Conservation (phyloP, 2,888 invertebrate genomes). For the Phortica okadai region DNA sequence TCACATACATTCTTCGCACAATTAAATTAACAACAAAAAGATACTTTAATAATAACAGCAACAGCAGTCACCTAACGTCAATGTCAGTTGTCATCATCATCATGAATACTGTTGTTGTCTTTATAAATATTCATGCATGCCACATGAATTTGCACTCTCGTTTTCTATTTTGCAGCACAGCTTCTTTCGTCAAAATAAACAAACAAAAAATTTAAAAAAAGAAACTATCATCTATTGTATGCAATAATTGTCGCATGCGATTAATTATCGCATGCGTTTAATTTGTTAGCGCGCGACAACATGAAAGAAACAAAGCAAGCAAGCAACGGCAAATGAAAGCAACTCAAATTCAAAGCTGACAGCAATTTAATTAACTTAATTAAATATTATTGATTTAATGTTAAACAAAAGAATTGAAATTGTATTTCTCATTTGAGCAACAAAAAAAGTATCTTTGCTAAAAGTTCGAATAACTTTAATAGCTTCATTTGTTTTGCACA, state of each 20-base stretch:
- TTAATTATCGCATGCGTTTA: conserved; percentile 3
- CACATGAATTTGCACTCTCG: conserved; percentile 9
- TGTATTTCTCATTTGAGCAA: neutral
- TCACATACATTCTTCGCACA: conserved; percentile 9
- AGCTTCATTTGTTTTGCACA: no score
- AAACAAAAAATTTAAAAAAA: conserved; percentile 1
- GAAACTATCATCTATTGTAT: neutral
- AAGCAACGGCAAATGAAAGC: neutral
- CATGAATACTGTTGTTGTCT: neutral
- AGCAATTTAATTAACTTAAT: conserved; percentile 22
- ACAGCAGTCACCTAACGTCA: neutral
- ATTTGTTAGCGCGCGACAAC: neutral
- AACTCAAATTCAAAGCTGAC: neutral
- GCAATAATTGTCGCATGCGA: conserved; percentile 26
- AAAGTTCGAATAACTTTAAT: neutral
- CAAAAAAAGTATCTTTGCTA: neutral
- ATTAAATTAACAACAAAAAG: conserved; percentile 13
- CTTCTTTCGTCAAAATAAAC: neutral
- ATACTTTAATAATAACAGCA: neutral
- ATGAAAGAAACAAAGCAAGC: neutral
- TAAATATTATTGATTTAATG: conserved; percentile 20
- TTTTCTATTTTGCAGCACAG: conserved; percentile 16
- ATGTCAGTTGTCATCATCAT: conserved; percentile 8
- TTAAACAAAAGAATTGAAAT: neutral
- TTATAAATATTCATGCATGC: conserved; percentile 28